phyloP scores from a whole-genome alignment of 2,888 invertebrate species.

The Acleris sparsana region DNA sequence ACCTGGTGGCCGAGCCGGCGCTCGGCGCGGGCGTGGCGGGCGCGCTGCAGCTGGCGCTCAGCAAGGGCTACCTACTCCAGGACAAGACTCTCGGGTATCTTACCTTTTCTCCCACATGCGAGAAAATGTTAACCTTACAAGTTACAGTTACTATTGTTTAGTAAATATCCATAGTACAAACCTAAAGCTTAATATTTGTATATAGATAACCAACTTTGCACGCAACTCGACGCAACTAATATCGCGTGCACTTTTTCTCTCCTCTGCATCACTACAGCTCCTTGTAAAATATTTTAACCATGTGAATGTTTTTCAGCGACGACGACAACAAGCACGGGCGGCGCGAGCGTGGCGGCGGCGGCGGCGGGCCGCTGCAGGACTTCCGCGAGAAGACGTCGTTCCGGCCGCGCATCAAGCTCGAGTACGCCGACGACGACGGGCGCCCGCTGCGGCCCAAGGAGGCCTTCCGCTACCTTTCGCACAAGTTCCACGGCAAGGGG shows the following conservation, averaged over 20 bases:
- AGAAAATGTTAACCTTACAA: no score
- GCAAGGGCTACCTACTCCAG: slow-evolving; percentile 52
- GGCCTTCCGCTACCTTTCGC: slow-evolving; percentile 97
- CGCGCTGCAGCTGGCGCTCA: slow-evolving; percentile 41
- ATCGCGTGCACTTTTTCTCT: no score
- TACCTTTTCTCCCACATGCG: slow-evolving; percentile 58
- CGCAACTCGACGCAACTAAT: no score
- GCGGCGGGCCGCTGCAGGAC: slow-evolving; percentile 92
- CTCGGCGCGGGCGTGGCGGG: no score
- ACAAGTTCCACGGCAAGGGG: slow-evolving; percentile 99
- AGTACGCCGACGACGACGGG: slow-evolving; percentile 98
- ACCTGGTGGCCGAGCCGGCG: no score
- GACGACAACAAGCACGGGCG: slow-evolving; percentile 90
- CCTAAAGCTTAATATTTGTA: no score
- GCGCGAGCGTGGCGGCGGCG: slow-evolving; percentile 86
- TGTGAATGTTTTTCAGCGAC: slow-evolving; percentile 77
- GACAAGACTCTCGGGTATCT: slow-evolving; percentile 37
- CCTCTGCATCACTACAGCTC: no score
- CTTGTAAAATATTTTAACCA: background rate
- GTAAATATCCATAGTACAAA: no score
- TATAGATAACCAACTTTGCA: no score
- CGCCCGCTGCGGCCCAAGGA: slow-evolving; percentile 96
- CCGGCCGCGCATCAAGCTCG: slow-evolving; percentile 96
- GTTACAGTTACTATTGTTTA: no score
- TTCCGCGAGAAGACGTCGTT: slow-evolving; percentile 96